These are phyloP conservation scores for Drosophila ohnishii DNA, from an alignment of 1,140 invertebrate species.

Conservation along the genomic window DNA sequence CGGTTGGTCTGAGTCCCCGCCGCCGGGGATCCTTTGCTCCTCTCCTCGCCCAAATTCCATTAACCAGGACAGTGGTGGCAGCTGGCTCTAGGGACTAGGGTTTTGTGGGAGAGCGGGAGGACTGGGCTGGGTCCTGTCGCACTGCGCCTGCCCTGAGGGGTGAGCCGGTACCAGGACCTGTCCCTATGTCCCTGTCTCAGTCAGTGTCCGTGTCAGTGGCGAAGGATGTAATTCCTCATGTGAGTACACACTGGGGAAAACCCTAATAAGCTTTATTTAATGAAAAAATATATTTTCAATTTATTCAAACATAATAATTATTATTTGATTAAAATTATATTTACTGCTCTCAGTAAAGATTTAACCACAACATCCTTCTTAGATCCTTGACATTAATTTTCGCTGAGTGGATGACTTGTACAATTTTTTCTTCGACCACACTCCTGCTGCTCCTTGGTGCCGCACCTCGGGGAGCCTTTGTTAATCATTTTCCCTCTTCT, in stretches of 20 bases:
- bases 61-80: conserved; percentile 47
- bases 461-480: conserved; percentile 67
- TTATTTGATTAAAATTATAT: not conserved
- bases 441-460: conserved; percentile 17
- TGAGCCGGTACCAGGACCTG: conserved; percentile 20
- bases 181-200: conserved; percentile 22
- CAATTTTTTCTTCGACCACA: conserved; percentile 7
- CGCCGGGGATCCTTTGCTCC: conserved; percentile 17
- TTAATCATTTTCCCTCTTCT: conserved; percentile 69
- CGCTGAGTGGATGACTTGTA: conserved; percentile 14
- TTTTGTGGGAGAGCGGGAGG: not conserved
- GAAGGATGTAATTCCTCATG: conserved; percentile 49
- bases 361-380: not conserved
- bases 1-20: conserved; percentile 37
- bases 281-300: not conserved
- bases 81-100: not conserved
- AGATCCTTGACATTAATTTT: not conserved
- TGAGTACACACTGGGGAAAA: conserved; percentile 18
- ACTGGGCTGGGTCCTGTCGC: conserved; percentile 37
- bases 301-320: no score
- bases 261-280: no score
- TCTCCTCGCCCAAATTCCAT: conserved; percentile 54
- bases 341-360: not conserved
- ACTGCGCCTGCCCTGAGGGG: conserved; percentile 66
- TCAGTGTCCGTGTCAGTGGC: conserved; percentile 30